Evolutionary conservation across 2,888 invertebrate species (phyloP).

Genomic region (Yponomeuta malinellus): DNA sequence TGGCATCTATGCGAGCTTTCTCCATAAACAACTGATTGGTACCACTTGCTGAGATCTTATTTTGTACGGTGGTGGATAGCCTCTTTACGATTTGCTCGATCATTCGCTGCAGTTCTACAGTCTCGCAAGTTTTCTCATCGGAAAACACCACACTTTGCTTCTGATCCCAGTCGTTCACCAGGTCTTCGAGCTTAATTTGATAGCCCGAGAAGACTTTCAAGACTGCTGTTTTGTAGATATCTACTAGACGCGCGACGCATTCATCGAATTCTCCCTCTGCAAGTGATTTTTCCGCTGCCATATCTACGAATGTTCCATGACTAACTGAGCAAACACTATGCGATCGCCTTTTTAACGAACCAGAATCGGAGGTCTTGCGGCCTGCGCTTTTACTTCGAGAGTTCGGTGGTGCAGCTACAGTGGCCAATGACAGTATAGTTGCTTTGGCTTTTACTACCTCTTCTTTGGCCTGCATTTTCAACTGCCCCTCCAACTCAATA

Average conservation of each 20-base stretch:
- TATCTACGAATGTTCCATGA: neutral
- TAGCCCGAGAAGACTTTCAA: constrained; percentile 38
- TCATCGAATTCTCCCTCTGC: constrained; percentile 36
- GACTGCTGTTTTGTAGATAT: constrained; percentile 44
- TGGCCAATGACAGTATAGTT: constrained; percentile 42
- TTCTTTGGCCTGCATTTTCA: constrained; percentile 43
- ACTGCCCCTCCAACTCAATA: constrained; percentile 44
- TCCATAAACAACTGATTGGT: neutral
- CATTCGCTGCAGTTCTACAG: constrained; percentile 29
- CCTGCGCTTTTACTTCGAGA: constrained; percentile 23
- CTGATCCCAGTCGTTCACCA: constrained; percentile 29
- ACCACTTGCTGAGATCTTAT: constrained; percentile 19
- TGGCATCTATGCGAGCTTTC: constrained; percentile 26
- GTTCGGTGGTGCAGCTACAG: neutral
- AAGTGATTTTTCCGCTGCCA: constrained; percentile 22
- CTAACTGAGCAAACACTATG: constrained; percentile 23
- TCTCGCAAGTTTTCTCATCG: neutral
- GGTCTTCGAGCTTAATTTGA: constrained; percentile 34
- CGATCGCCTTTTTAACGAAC: constrained; percentile 24
- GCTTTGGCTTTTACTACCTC: constrained; percentile 36
- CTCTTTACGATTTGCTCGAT: constrained; percentile 32
- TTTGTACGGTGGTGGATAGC: constrained; percentile 26
- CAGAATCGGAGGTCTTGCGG: constrained; percentile 27
- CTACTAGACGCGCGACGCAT: constrained; percentile 36
- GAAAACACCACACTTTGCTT: neutral